These are phyloP conservation scores for Trichogramma evanescens DNA, from an alignment of 2,888 invertebrate genomes.

Conservation along the genomic window DNA sequence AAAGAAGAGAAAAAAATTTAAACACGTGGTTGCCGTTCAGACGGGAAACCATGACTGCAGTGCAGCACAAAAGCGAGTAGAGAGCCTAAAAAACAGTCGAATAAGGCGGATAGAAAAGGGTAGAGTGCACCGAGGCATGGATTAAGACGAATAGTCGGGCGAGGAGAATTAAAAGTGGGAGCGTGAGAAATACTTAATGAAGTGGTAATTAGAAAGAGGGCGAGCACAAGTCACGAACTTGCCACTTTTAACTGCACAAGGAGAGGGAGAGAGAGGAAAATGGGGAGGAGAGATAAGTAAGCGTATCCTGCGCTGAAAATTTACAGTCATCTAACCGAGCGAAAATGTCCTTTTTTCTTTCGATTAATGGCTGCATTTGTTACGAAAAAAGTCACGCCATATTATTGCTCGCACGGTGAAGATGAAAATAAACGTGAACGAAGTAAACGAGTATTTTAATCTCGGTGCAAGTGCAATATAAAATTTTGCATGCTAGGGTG, in stretches of 20 bases:
- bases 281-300: background rate
- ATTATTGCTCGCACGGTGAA: background rate
- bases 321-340: too few relatives aligned
- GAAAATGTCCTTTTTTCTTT: too few relatives aligned
- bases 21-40: background rate
- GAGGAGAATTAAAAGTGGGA: slow-evolving; percentile 17
- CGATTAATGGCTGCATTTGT: too few relatives aligned
- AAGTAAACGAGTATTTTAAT: too few relatives aligned
- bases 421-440: too few relatives aligned
- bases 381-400: background rate
- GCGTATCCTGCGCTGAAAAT: too few relatives aligned
- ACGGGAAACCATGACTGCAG: too few relatives aligned
- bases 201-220: slow-evolving; percentile 16
- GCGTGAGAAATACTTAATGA: slow-evolving; percentile 14
- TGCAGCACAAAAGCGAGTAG: background rate
- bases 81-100: background rate
- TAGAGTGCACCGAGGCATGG: background rate
- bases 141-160: slow-evolving; percentile 17
- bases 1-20: background rate
- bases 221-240: background rate
- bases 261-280: background rate
- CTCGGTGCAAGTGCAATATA: too few relatives aligned
- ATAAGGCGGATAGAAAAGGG: background rate
- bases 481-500: too few relatives aligned
- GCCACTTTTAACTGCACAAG: background rate